Evolutionary conservation across 2,888 invertebrate species (phyloP).

Genomic region (Drosophila helvetica): DNA sequence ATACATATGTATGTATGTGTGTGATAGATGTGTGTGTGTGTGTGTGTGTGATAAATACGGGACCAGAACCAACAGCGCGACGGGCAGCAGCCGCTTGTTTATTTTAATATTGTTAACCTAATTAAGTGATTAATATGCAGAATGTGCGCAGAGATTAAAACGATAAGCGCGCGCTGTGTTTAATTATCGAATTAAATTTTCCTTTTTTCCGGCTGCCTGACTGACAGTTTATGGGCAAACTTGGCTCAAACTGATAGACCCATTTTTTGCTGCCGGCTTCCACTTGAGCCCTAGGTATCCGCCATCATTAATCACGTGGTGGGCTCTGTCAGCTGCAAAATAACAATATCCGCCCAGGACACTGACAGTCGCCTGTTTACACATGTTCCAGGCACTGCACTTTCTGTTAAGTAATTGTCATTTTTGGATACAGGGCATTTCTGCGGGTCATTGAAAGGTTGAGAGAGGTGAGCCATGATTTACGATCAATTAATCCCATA

Average conservation of each 20-base stretch:
- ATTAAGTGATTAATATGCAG: constrained; percentile 77
- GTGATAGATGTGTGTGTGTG: constrained; percentile 13
- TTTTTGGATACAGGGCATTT: not conserved
- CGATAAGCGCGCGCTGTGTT: constrained; percentile 58
- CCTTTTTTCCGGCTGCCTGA: constrained; percentile 18
- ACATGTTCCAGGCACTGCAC: not conserved
- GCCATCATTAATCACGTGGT: constrained; percentile 8
- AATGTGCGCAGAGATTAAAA: constrained; percentile 77
- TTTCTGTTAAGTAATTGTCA: not conserved
- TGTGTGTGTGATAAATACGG: constrained; percentile 61
- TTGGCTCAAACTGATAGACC: constrained; percentile 12
- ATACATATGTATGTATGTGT: not conserved
- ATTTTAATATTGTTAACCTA: constrained; percentile 78
- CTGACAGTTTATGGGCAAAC: constrained; percentile 31
- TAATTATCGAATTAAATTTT: constrained; percentile 60
- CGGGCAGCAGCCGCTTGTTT: constrained; percentile 61
- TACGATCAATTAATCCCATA: not conserved
- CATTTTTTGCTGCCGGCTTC: constrained; percentile 10
- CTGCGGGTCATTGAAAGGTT: no score
- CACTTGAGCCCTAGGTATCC: constrained; percentile 4
- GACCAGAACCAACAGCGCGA: constrained; percentile 30
- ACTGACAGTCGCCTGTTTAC: constrained; percentile 18
- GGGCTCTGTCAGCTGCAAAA: constrained; percentile 8
- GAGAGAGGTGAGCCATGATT: not conserved
- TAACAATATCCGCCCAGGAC: constrained; percentile 1